Evolutionary conservation across 1,140 invertebrate species (phyloP).

Genomic region (Brachionus rubens): DNA sequence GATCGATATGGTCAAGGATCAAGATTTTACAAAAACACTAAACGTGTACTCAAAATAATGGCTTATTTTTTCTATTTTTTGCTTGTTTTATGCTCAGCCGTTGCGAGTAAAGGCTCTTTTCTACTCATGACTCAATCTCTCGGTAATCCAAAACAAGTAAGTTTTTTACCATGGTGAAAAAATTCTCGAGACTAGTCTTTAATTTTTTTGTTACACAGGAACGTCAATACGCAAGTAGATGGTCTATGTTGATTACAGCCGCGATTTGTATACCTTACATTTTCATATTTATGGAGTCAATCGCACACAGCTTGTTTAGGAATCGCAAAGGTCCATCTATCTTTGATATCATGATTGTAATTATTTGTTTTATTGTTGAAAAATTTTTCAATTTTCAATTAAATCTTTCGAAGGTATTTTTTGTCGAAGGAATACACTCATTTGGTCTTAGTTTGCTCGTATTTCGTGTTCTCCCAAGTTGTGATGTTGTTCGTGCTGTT

Average conservation of each 20-base stretch:
- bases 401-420: conserved; percentile 53
- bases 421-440: conserved; percentile 54
- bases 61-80: conserved; percentile 53
- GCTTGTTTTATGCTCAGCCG: conserved; percentile 49
- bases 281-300: conserved; percentile 50
- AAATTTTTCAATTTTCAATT: no score
- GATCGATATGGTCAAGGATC: conserved; percentile 48
- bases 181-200: no score
- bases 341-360: conserved; percentile 52
- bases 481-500: conserved; percentile 54
- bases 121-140: conserved; percentile 54
- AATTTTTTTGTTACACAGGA: conserved; percentile 49
- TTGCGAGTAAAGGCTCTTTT: conserved; percentile 53
- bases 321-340: conserved; percentile 52
- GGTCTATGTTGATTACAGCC: conserved; percentile 50
- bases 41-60: conserved; percentile 51
- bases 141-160: conserved; percentile 52
- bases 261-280: conserved; percentile 54
- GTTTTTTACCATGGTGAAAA: not conserved
- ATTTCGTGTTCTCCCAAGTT: conserved; percentile 54
- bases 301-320: conserved; percentile 49
- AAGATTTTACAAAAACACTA: conserved; percentile 47
- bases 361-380: not conserved
- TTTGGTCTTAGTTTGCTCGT: conserved; percentile 54
- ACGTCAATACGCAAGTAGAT: conserved; percentile 49